phyloP scores from a whole-genome alignment of 2,888 invertebrate species.

The Diplazon laetatorius region DNA sequence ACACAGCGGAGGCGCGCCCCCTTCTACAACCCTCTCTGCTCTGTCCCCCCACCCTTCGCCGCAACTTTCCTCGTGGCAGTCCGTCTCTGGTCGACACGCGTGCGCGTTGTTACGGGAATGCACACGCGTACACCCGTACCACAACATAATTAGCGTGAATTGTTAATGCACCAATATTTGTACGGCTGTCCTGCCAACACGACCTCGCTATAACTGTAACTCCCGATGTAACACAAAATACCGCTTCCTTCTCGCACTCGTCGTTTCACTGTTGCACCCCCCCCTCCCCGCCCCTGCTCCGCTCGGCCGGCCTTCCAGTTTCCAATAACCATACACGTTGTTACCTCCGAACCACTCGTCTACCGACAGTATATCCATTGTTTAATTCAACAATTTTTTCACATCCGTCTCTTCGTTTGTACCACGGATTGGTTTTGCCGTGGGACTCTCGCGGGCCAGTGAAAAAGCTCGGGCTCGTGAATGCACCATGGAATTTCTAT shows the following conservation, averaged over 20 bases:
- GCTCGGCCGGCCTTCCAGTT: slow-evolving; percentile 32
- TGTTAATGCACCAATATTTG: slow-evolving; percentile 83
- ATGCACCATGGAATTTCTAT: slow-evolving; percentile 34
- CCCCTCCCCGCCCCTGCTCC: no score
- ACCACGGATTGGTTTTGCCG: background rate
- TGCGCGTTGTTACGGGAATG: slow-evolving; percentile 63
- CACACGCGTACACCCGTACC: slow-evolving; percentile 73
- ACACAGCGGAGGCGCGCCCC: slow-evolving; percentile 67
- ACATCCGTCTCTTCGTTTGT: slow-evolving; percentile 6
- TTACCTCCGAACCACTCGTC: slow-evolving; percentile 66
- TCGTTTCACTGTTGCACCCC: slow-evolving; percentile 49
- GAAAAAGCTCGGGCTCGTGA: slow-evolving; percentile 13
- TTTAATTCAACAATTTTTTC: slow-evolving; percentile 65
- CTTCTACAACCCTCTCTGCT: slow-evolving; percentile 74
- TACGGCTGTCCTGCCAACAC: slow-evolving; percentile 77
- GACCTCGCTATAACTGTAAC: slow-evolving; percentile 41
- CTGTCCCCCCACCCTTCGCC: slow-evolving; percentile 45
- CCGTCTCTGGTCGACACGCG: slow-evolving; percentile 40
- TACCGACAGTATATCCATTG: slow-evolving; percentile 61
- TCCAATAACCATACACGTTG: slow-evolving; percentile 70
- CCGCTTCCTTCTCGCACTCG: slow-evolving; percentile 46
- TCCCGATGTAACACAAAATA: slow-evolving; percentile 13
- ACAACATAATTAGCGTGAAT: slow-evolving; percentile 83
- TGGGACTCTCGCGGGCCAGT: background rate
- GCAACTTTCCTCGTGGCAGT: slow-evolving; percentile 36